Conservation (phyloP, 2,113 vertebrate species). For the Crotophaga sulcirostris region DNA sequence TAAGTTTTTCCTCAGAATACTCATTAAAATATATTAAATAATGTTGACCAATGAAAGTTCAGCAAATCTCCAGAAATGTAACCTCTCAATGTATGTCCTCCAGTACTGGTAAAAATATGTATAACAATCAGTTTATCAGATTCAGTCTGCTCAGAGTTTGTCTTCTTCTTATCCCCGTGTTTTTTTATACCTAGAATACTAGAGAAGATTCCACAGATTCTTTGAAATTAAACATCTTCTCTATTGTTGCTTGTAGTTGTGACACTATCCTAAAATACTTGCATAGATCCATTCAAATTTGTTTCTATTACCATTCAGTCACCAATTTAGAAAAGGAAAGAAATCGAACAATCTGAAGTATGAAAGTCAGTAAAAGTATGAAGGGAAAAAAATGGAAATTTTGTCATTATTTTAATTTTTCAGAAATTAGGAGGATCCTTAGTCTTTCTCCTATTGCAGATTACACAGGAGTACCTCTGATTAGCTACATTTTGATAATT, state of each 20-base stretch:
- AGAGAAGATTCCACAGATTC: background rate
- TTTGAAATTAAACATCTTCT: background rate
- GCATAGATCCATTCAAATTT: background rate
- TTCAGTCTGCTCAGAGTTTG: background rate
- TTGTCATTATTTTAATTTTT: background rate
- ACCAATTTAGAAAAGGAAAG: background rate
- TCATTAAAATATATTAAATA: background rate
- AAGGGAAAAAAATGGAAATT: background rate
- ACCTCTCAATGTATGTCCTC: accelerated
- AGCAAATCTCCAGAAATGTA: background rate
- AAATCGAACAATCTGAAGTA: background rate
- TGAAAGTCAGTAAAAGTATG: background rate
- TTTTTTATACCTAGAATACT: background rate
- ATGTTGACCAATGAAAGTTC: background rate
- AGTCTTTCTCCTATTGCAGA: background rate
- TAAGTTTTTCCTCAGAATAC: background rate
- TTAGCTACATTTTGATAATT: background rate
- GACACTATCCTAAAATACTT: background rate
- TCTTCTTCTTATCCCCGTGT: background rate
- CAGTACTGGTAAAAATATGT: background rate
- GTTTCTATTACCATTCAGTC: background rate
- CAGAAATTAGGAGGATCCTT: background rate
- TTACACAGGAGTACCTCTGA: background rate
- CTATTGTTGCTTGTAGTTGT: background rate
- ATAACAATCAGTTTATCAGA: background rate